Base-by-base conservation (phyloP, 2,113 vertebrate species). In the Urocitellus parryii region DNA sequence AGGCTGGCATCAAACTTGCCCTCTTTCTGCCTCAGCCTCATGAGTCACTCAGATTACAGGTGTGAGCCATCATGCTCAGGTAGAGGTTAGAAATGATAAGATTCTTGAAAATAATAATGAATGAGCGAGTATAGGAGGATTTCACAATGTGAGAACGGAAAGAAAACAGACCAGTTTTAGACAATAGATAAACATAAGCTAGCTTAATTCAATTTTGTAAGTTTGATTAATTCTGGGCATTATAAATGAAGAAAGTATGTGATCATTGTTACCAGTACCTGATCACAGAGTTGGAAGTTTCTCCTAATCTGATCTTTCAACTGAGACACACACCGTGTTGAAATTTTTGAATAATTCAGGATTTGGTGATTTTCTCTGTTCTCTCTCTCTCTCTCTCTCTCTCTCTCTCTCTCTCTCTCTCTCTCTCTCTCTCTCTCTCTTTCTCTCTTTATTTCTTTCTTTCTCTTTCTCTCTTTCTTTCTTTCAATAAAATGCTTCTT, bases 371-470 rank as follows among this genome's bases (percentile, higher is more conserved):
- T 91, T 61, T 68, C 25, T 17, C 63, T 63, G 45, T 29, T 74
- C 82, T 37, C 88, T 27, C 74, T 53, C 12, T 53, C 12, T 4
- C 4, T 53, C 51, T 17, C 53, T 74, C 82, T 45, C 76, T 51
- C 0, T 3, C 51, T 51, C 0, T 14, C 51, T 37, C 5, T 18
- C 4, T 56, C 1, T 18, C 4, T 16, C 12, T 4, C 4, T 53
- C 51, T 17, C 53, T 74, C 82, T 45, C 76, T 51, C 0, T 3
- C 51, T 51, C 0, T 14, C 51, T 37, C 5, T 18, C 4, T 56
- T 4, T 18, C 4, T 16, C n/a, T n/a, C n/a, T n/a, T 77, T 37
- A 83, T 17, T 65, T 53, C 12, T 4, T 16, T 53, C 51, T 17
- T 63, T 74, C 82, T 45, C 76, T 51, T 2, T 3, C 51, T 51